These are phyloP conservation scores for Elmis aenea DNA, from an alignment of 2,888 invertebrate species.

Conservation along the genomic window DNA sequence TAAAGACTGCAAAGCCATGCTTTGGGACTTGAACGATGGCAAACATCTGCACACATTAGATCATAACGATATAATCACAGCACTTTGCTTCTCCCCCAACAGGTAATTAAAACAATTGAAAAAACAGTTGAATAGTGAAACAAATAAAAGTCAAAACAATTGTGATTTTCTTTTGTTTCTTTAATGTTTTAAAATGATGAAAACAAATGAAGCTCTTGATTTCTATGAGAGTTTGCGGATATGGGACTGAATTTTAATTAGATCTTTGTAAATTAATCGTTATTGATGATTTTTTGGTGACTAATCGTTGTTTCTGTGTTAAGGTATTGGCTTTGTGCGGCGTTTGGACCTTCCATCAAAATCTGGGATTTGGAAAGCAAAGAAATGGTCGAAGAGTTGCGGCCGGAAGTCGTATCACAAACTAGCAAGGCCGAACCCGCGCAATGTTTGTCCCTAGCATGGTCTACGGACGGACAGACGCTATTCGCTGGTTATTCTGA, in stretches of 20 bases:
- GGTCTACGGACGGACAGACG: constrained; percentile 99
- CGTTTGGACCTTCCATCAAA: constrained; percentile 95
- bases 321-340: constrained; percentile 97
- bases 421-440: constrained; percentile 85
- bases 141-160: too few relatives aligned
- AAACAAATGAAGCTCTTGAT: constrained; percentile 36
- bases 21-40: constrained; percentile 99
- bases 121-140: too few relatives aligned
- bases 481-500: constrained; percentile 99
- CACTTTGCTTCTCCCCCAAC: constrained; percentile 98
- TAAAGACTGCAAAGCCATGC: constrained; percentile 98
- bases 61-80: constrained; percentile 97
- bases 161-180: too few relatives aligned
- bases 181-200: too few relatives aligned
- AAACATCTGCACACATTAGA: constrained; percentile 98
- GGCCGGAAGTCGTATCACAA: constrained; percentile 86
- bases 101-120: constrained; percentile 53
- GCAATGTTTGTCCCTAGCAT: constrained; percentile 93
- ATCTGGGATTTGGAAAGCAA: constrained; percentile 99
- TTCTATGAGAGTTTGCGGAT: constrained; percentile 46
- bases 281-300: neutral
- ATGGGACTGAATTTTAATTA: constrained; percentile 42
- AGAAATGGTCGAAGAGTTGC: constrained; percentile 97
- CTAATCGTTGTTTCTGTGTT: constrained; percentile 10
- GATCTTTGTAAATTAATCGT: constrained; percentile 2